Conservation (phyloP, 2,888 invertebrate species). For the Coleophora flavipennella region DNA sequence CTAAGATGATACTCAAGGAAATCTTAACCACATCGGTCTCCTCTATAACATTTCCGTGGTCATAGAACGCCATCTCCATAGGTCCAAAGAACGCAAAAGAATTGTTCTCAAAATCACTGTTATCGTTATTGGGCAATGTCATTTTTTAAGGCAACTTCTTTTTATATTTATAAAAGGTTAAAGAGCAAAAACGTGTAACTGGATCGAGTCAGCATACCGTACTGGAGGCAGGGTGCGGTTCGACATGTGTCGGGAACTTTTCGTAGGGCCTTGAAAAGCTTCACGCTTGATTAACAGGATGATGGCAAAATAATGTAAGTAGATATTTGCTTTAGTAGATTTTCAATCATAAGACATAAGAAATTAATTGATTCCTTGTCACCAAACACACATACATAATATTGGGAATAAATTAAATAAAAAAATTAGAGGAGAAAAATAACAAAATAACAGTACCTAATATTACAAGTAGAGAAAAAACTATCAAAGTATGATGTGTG, state of each 20-base stretch:
- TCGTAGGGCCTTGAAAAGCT: constrained; percentile 20
- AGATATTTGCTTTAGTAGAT: too few relatives aligned
- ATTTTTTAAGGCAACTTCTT: not conserved
- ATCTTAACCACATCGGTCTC: constrained; percentile 72
- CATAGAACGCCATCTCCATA: constrained; percentile 41
- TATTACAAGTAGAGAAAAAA: too few relatives aligned
- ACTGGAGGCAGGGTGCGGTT: constrained; percentile 23
- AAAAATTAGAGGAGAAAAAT: too few relatives aligned
- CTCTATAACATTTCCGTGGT: constrained; percentile 46
- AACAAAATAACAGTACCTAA: too few relatives aligned
- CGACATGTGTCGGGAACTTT: constrained; percentile 26
- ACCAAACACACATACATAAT: too few relatives aligned
- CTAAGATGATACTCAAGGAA: constrained; percentile 66
- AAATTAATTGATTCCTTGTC: too few relatives aligned
- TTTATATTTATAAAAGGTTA: not conserved
- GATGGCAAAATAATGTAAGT: constrained; percentile 9
- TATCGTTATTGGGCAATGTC: constrained; percentile 7
- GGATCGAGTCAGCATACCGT: constrained; percentile 16
- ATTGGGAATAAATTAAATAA: too few relatives aligned
- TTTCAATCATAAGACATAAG: too few relatives aligned
- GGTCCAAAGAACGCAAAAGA: constrained; percentile 47
- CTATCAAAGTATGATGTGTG: too few relatives aligned
- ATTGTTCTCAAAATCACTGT: constrained; percentile 32
- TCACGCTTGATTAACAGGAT: constrained; percentile 23
- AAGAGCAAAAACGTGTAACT: not conserved